phyloP scores from a whole-genome alignment of 2,888 invertebrate species.

The Ichneumon xanthorius region DNA sequence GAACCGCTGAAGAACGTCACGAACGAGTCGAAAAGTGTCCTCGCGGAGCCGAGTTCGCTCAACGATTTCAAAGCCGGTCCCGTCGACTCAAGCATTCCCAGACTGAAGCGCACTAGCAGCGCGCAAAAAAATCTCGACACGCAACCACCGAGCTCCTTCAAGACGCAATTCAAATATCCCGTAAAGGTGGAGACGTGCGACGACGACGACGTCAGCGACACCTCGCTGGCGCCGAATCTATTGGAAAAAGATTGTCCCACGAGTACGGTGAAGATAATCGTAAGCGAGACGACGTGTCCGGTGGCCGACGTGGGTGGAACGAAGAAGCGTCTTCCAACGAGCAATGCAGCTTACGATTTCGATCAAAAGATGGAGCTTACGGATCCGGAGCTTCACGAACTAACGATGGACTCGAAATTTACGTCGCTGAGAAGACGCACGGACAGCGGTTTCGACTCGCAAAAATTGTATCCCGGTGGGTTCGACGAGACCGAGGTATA shows the following conservation, averaged over 20 bases:
- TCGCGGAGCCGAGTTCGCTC: neutral
- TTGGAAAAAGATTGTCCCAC: constrained; percentile 65
- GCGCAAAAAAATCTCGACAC: constrained; percentile 77
- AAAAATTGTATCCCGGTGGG: constrained; percentile 60
- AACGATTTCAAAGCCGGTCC: constrained; percentile 23
- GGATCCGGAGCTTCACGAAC: constrained; percentile 61
- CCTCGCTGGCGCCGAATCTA: constrained; percentile 5
- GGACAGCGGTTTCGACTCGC: constrained; percentile 65
- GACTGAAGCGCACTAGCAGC: constrained; percentile 77
- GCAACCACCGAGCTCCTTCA: constrained; percentile 67
- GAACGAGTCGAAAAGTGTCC: constrained; percentile 13
- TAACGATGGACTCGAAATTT: constrained; percentile 68
- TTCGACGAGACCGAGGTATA: constrained; percentile 68
- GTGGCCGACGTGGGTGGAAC: constrained; percentile 49
- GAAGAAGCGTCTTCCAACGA: constrained; percentile 64
- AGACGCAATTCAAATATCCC: constrained; percentile 64
- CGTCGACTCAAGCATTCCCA: constrained; percentile 61
- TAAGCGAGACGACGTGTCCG: constrained; percentile 72
- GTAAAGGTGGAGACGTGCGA: constrained; percentile 66
- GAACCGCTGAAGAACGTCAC: constrained; percentile 31
- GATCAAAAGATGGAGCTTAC: constrained; percentile 70
- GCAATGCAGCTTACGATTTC: constrained; percentile 58
- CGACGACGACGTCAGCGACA: constrained; percentile 67
- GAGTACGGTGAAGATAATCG: constrained; percentile 79
- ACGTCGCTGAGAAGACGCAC: constrained; percentile 54